Evolutionary conservation across 2,888 invertebrate species (phyloP).

Genomic region (Tenthredo scrophulariae): DNA sequence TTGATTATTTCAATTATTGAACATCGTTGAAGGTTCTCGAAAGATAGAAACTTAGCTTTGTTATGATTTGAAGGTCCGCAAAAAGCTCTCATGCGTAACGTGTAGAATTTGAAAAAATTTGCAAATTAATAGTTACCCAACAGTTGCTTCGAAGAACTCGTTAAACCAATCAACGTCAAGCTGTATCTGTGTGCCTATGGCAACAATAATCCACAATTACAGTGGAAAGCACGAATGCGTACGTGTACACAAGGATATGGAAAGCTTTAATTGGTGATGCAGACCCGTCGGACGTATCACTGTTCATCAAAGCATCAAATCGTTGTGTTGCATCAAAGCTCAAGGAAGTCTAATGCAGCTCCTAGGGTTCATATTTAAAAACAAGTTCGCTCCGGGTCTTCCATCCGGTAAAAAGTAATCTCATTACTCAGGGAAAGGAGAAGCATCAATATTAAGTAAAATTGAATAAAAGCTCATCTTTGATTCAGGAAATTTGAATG

Average conservation of each 20-base stretch:
- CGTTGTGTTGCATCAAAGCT: neutral
- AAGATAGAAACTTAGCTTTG: neutral
- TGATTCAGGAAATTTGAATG: constrained; percentile 21
- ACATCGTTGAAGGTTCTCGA: neutral
- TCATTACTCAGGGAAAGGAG: neutral
- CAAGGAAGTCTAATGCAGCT: constrained; percentile 1
- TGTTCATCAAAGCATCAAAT: neutral
- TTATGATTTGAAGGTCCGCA: neutral
- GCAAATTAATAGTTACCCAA: neutral
- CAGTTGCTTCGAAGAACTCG: constrained; percentile 9
- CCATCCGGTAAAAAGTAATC: constrained; percentile 1
- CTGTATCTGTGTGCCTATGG: constrained; percentile 44
- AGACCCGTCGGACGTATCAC: neutral
- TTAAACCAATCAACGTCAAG: constrained; percentile 7
- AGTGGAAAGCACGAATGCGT: neutral
- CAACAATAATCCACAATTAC: constrained; percentile 33
- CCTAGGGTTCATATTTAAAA: neutral
- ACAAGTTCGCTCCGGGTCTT: neutral
- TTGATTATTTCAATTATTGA: neutral
- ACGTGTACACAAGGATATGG: constrained; percentile 17
- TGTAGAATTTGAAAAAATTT: neutral
- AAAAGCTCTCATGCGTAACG: neutral
- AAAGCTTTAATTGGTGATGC: constrained; percentile 26
- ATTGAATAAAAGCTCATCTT: neutral
- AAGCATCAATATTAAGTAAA: neutral